Conservation (phyloP, 2,113 vertebrate species). For the Damaliscus lunatus region DNA sequence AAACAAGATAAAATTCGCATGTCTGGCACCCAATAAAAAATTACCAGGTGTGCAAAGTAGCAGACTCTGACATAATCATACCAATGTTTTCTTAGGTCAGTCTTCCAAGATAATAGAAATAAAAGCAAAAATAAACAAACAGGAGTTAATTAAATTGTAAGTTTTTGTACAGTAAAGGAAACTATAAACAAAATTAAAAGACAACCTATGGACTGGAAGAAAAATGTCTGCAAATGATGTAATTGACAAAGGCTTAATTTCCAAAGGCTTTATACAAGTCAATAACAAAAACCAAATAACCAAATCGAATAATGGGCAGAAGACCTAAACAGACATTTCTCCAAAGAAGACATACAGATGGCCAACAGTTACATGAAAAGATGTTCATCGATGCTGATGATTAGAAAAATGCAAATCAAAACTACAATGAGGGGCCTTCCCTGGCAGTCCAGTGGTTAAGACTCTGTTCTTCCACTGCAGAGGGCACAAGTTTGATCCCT, state of each 20-base stretch:
- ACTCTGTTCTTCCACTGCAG: not conserved
- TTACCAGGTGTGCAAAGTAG: not conserved
- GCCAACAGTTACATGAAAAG: not conserved
- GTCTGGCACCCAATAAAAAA: conserved; percentile 15
- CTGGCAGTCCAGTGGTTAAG: not conserved
- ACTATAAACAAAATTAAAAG: not conserved
- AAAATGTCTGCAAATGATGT: not conserved
- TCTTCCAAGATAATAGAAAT: not conserved
- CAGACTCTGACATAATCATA: not conserved
- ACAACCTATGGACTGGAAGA: not conserved
- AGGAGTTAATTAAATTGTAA: not conserved
- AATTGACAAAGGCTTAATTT: not conserved
- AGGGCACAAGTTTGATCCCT: not conserved
- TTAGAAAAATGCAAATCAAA: not conserved
- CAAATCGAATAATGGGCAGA: not conserved
- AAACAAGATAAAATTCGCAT: not conserved
- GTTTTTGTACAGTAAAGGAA: not conserved
- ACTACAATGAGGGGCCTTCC: not conserved
- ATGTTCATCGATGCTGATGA: not conserved
- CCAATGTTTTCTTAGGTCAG: not conserved
- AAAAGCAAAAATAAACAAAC: not conserved
- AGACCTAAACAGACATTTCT: not conserved
- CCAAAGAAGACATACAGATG: not conserved
- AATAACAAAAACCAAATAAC: not conserved
- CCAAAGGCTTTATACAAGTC: not conserved